Percentiles rank a stretch among this genome's conserved stretches.
These are phyloP conservation scores for Limnephilus rhombicus DNA, from an alignment of 2,888 invertebrate species.

Conservation along the genomic window DNA sequence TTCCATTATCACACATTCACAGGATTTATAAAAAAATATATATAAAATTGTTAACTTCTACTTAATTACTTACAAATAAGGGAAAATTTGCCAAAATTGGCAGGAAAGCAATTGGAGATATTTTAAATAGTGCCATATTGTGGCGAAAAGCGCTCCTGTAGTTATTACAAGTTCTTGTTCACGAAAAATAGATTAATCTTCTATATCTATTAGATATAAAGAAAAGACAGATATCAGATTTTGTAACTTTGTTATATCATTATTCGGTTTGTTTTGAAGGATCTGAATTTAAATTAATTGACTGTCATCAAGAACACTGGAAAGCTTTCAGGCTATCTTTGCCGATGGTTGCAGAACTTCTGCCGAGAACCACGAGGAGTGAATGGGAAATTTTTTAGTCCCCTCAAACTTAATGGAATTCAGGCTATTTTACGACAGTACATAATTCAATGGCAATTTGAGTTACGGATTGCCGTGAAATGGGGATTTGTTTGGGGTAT, in stretches of 20 bases:
- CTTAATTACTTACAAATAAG: no score
- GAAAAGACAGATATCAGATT: background rate
- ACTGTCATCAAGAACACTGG: constrained; percentile 27
- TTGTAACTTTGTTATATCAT: background rate
- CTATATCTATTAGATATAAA: background rate
- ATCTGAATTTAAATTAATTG: constrained; percentile 17
- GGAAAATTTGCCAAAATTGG: no score
- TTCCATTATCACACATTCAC: no score
- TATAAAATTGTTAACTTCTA: no score
- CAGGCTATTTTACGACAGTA: background rate
- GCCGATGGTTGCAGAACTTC: constrained; percentile 1
- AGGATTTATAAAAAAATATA: no score
- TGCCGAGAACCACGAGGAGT: background rate
- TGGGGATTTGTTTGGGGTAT: background rate
- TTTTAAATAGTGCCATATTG: no score
- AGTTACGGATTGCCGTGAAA: background rate
- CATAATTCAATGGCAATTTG: background rate
- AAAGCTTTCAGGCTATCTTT: constrained; percentile 31
- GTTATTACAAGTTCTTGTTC: no score
- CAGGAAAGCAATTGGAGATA: no score
- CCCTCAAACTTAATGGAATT: background rate
- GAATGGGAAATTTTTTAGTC: background rate
- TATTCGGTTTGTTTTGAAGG: background rate
- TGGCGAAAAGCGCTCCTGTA: no score
- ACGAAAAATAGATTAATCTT: background rate